phyloP scores from a whole-genome alignment of 2,797 vertebrate species.

The Pseudochirops cupreus region DNA sequence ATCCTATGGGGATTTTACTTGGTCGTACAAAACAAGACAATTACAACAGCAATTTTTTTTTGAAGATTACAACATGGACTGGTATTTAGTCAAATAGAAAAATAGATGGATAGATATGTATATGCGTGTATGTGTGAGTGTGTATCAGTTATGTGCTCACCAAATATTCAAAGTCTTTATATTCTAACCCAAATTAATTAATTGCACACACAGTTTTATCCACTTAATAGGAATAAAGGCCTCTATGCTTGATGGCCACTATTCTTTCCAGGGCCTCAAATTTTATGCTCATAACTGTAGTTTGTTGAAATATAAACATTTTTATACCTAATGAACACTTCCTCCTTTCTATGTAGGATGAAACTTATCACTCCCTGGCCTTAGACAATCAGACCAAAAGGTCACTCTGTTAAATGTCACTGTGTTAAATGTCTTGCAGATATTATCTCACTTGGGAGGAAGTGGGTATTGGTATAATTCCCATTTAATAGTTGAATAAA shows the following conservation, averaged over 20 bases:
- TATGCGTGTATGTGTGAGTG: too few species aligned
- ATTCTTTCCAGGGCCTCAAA: background rate
- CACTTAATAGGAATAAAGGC: conserved; percentile 8
- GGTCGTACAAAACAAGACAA: background rate
- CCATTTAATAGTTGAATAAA: background rate
- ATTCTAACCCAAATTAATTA: conserved; percentile 40
- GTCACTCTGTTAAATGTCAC: background rate
- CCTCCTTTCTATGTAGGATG: background rate
- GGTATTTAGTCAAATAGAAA: conserved; percentile 38
- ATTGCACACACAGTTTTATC: conserved; percentile 23
- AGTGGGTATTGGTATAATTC: background rate
- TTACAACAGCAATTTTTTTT: conserved; percentile 19
- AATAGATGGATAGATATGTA: background rate
- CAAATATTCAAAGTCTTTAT: conserved; percentile 36
- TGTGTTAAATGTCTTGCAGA: background rate
- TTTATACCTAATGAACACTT: background rate
- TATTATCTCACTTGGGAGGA: background rate
- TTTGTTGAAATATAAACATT: conserved; percentile 15
- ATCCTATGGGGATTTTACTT: background rate
- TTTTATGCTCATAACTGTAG: background rate
- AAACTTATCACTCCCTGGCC: background rate
- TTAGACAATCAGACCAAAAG: background rate
- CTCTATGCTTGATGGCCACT: background rate
- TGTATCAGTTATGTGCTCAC: conserved; percentile 14
- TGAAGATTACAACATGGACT: background rate